These are phyloP conservation scores for Pachymerium ferrugineum DNA, from an alignment of 2,888 invertebrate species.

Conservation along the genomic window DNA sequence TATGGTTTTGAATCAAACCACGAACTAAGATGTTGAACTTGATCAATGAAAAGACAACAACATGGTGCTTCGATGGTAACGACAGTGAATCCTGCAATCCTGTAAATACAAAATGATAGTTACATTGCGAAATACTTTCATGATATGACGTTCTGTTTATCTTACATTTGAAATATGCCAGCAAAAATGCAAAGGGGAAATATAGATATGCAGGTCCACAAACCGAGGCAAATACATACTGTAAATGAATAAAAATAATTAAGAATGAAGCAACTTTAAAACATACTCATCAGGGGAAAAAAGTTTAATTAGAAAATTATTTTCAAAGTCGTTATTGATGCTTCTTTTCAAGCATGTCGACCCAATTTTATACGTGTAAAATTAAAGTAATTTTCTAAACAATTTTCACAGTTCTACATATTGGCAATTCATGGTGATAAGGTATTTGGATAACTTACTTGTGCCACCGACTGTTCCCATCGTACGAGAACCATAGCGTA, in stretches of 20 bases:
- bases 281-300: slow-evolving; percentile 24
- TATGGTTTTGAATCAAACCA: slow-evolving; percentile 77
- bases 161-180: slow-evolving; percentile 75
- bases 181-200: slow-evolving; percentile 63
- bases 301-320: slow-evolving; percentile 19
- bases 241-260: slow-evolving; percentile 45
- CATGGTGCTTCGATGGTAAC: slow-evolving; percentile 91
- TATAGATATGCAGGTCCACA: slow-evolving; percentile 66
- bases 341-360: too few relatives aligned
- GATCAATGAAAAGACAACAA: slow-evolving; percentile 93
- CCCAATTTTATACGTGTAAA: too few relatives aligned
- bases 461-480: slow-evolving; percentile 77
- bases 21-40: slow-evolving; percentile 75
- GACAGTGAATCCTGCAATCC: slow-evolving; percentile 76
- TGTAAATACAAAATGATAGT: slow-evolving; percentile 39
- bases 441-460: slow-evolving; percentile 65
- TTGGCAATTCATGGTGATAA: too few relatives aligned
- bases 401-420: background rate
- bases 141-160: background rate
- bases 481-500: slow-evolving; percentile 77
- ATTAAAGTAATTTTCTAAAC: too few relatives aligned
- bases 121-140: background rate
- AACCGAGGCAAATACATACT: slow-evolving; percentile 80
- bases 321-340: background rate
- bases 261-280: background rate